Evolutionary conservation across 2,113 vertebrate species (phyloP).

Genomic region (Serinus canaria): DNA sequence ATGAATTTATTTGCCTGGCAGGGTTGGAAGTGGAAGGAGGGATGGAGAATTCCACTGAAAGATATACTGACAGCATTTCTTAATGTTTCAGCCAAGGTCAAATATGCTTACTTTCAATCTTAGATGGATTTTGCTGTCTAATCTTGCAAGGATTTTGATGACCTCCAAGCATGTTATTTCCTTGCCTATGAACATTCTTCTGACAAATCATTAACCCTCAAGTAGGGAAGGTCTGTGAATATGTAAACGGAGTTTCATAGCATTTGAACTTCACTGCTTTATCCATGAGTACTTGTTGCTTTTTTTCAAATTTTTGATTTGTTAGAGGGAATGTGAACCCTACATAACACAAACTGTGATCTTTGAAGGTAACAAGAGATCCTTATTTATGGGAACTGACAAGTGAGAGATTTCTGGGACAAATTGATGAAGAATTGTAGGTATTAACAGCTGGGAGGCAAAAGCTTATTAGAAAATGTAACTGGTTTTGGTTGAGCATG

Average conservation of each 20-base stretch:
- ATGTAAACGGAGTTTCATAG: not conserved
- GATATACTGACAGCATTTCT: not conserved
- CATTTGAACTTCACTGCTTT: not conserved
- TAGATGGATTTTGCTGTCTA: not conserved
- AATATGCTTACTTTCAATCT: not conserved
- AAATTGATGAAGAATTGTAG: not conserved
- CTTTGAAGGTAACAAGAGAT: not conserved
- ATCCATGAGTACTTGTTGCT: not conserved
- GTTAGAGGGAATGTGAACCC: not conserved
- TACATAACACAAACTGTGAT: not conserved
- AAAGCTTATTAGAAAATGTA: not conserved
- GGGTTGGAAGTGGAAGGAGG: not conserved
- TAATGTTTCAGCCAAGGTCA: not conserved
- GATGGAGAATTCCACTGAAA: not conserved
- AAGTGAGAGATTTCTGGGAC: not conserved
- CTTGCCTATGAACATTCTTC: not conserved
- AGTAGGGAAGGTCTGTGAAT: not conserved
- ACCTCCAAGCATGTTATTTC: not conserved
- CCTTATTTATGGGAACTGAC: not conserved
- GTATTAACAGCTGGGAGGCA: not conserved
- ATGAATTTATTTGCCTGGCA: not conserved
- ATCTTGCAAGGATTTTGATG: not conserved
- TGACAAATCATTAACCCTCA: not conserved
- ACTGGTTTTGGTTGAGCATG: not conserved
- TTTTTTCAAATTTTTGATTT: not conserved